Evolutionary conservation across 2,888 invertebrate species (phyloP), one percentile per base, ranked within the genome.

Genomic region (Strigamia transsilvanica): DNA sequence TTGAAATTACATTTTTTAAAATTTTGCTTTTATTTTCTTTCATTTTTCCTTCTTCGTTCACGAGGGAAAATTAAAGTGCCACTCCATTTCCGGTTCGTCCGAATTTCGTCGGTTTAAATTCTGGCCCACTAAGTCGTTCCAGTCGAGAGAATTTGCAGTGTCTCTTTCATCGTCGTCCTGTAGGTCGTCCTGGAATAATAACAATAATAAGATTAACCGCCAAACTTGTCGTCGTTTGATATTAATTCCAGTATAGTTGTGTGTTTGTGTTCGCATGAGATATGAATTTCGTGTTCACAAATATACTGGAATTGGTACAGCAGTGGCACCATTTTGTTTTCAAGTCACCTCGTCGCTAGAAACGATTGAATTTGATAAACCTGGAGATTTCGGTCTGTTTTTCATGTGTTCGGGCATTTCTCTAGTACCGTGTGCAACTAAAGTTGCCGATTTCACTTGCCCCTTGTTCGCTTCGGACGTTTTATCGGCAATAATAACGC

Each of bases 341-440:
- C 6, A 38, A 38, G 38, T 38, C 15, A 46, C 56, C n/a, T 56
- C 56, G 0, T 56, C 56, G n/a, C n/a, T n/a, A 13, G 51, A 51
- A 56, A 18, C 56, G 9, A 56, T n/a, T 18, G 56, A n/a, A 56
- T 56, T 56, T 18, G 56, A 18, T 18, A 56, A 4, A 18, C 21
- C 56, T 18, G 9, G 4, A 7, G n/a, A 23, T 6, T 77, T 32
- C 32, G n/a, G 9, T 41, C 80, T 91, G 80, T 89, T 87, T 84
- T 86, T 88, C 90, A 93, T 91, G 85, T 94, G 92, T 3, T 86
- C 86, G 0, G 94, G 94, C 85, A 89, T 89, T 81, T 90, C 88
- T 83, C 87, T 89, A 0, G 94, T 94, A 1, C 95, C 95, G 85
- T 94, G 93, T n/a, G 95, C 87, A 51, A 91, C 89, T 66, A 94